Evolutionary conservation across 2,797 vertebrate genomes (phyloP).

Genomic region (Orientallactaga sibirica): DNA sequence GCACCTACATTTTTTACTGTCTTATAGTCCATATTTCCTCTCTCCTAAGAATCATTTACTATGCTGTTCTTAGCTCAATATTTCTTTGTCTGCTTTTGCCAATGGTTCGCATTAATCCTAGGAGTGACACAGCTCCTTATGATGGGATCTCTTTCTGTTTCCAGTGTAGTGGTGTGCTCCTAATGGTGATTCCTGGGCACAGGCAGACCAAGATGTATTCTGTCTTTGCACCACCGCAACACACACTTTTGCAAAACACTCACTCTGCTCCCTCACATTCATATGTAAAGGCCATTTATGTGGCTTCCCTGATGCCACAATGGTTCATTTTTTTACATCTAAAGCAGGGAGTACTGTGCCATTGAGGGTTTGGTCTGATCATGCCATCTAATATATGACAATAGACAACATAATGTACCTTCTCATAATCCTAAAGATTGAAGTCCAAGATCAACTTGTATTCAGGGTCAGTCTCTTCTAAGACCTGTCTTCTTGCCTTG

Average conservation of each 20-base stretch:
- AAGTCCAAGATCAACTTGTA: neutral
- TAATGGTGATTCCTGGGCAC: neutral
- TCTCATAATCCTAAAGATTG: neutral
- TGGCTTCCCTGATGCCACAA: neutral
- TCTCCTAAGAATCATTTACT: neutral
- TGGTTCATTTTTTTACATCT: neutral
- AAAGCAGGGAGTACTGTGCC: neutral
- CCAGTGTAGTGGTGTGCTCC: neutral
- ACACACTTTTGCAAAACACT: neutral
- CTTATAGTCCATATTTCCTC: neutral
- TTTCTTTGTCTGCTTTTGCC: neutral
- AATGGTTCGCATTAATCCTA: neutral
- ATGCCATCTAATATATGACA: neutral
- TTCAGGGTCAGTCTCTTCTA: neutral
- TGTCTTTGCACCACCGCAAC: neutral
- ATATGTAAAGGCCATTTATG: neutral
- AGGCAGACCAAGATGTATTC: neutral
- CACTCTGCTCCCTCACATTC: neutral
- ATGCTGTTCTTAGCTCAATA: neutral
- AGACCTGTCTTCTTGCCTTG: neutral
- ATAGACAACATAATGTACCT: neutral
- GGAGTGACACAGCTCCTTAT: neutral
- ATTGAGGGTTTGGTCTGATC: slow-evolving; percentile 1
- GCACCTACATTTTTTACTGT: neutral
- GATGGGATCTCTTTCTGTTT: neutral